Conservation (phyloP, 2,797 vertebrate species). For the Gymnothorax javanicus region DNA sequence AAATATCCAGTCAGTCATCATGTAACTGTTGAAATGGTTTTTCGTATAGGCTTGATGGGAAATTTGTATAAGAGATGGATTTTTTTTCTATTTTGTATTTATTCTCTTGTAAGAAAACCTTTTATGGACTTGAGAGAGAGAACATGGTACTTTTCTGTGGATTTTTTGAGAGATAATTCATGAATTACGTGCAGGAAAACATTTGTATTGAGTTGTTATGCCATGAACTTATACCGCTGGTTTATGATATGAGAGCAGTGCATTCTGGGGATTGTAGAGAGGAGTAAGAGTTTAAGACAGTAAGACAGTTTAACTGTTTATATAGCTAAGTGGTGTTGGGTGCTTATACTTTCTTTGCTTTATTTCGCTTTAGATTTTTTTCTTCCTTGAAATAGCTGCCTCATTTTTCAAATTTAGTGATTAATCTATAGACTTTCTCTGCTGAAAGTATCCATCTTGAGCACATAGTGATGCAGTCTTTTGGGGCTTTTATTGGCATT, state of each 20-base stretch:
- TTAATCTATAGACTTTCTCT: background rate
- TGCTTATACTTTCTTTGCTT: background rate
- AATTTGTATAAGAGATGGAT: background rate
- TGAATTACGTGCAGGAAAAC: background rate
- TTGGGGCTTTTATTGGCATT: background rate
- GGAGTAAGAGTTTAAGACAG: background rate
- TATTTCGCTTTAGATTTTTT: background rate
- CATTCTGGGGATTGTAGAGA: background rate
- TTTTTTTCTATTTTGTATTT: background rate
- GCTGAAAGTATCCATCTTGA: constrained; percentile 25
- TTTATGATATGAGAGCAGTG: background rate
- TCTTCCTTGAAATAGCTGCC: background rate
- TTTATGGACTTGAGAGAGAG: constrained; percentile 1
- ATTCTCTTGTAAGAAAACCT: background rate
- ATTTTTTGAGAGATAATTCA: background rate
- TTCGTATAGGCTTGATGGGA: background rate
- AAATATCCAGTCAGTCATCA: constrained; percentile 35
- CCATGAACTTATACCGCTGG: background rate
- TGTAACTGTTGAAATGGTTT: background rate
- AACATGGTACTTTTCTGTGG: constrained; percentile 3
- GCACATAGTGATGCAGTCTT: background rate
- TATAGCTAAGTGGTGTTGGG: background rate
- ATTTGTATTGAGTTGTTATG: background rate
- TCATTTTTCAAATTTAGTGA: constrained; percentile 7
- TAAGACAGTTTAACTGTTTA: background rate